phyloP scores from a whole-genome alignment of 2,888 invertebrate genomes.

The Drosophila nigricruria region DNA sequence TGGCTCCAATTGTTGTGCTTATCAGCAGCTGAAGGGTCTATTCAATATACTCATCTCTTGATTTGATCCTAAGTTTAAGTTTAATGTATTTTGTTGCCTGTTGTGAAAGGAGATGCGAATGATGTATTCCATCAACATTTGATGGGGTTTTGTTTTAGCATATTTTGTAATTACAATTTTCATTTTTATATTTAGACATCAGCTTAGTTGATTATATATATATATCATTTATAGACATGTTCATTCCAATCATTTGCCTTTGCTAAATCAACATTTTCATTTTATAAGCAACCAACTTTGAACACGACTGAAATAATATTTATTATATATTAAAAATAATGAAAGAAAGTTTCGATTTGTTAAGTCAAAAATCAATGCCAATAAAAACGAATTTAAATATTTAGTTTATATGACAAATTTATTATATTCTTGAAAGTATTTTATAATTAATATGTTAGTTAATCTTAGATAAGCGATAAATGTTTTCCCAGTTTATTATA shows the following conservation, averaged over 20 bases:
- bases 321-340: not conserved
- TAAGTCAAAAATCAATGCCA: conserved; percentile 9
- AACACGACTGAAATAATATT: conserved; percentile 2
- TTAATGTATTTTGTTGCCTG: not conserved
- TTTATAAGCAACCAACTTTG: not conserved
- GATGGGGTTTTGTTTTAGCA: not conserved
- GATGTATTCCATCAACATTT: not conserved
- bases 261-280: not conserved
- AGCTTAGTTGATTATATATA: not conserved
- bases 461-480: too few species aligned
- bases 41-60: conserved; percentile 24
- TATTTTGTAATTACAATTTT: not conserved
- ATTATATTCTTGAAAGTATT: not conserved
- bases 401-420: not conserved
- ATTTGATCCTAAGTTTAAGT: conserved; percentile 1
- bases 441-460: not conserved
- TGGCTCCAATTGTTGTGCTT: conserved; percentile 72
- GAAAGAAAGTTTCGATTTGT: conserved; percentile 4
- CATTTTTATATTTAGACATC: not conserved
- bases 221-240: not conserved
- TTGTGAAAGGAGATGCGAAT: not conserved
- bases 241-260: conserved; percentile 16
- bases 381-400: conserved; percentile 39
- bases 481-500: too few species aligned
- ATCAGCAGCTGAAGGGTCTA: conserved; percentile 35